Base-by-base conservation (phyloP, 2,797 vertebrate genomes). In the Pelobates cultripes region DNA sequence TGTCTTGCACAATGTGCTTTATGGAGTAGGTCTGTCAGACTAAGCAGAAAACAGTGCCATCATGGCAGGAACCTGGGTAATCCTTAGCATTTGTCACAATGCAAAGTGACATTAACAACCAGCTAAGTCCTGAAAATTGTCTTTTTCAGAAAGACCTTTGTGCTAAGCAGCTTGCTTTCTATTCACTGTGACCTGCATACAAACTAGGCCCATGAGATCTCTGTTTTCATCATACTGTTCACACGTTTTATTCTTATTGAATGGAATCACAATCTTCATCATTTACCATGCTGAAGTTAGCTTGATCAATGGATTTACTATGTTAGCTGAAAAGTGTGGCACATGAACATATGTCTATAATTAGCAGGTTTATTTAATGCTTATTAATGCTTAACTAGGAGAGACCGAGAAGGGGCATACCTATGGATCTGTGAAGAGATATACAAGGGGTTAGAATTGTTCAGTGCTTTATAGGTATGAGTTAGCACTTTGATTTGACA, bases 91-190 rank as follows among this genome's bases (percentile, higher is more conserved):
- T 51, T 71, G 45, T 51, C 44, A 53, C 45, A 70, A 44, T 44
- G 43, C 42, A 64, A 64, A 71, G 45, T 71, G 70, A 17, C 70
- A 51, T 71, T 17, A 71, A 45, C 45, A 71, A 28, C 45, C 15
- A 53, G 45, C 70, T 71, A 51, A 71, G 15, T 53, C 44, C n/a
- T 51, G 43, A 51, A 51, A 51, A 71, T 71, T 15, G 9, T 71
- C 44, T 40, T 51, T 44, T 53, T 51, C 7, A 51, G 45, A 28
- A 28, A 40, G 28, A 10, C n/a, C 10, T 64, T 40, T 28, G 6
- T 64, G 61, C 14, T 64, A 64, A 64, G n/a, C n/a, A 64, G 61
- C 61, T 64, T 64, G 61, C 17, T 64, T 64, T 40, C 7, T 40
- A 64, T 64, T 64, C 61, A 64, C 10, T 28, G n/a, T 64, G 17